Conservation (phyloP, 2,888 invertebrate species). For the Harmothoe impar region DNA sequence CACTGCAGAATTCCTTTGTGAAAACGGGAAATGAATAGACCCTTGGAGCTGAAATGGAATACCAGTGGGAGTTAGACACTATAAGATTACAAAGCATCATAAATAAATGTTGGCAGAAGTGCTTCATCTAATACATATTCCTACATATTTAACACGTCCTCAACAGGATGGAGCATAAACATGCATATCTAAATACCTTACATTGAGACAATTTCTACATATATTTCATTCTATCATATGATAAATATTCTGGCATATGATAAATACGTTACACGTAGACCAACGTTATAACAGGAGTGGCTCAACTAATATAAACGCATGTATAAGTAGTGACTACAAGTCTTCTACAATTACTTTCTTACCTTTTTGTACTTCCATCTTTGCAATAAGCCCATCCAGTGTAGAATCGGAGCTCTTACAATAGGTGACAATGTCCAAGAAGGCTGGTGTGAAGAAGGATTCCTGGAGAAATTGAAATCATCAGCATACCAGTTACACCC, state of each 20-base stretch:
- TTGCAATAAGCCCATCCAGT: conserved; percentile 9
- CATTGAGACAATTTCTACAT: not conserved
- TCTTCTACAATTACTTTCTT: not conserved
- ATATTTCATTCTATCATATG: not conserved
- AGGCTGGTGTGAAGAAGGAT: not conserved
- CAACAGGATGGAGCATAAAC: not conserved
- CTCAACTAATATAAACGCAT: not conserved
- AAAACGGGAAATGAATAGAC: conserved; percentile 83
- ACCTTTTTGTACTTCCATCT: conserved; percentile 46
- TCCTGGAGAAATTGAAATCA: conserved; percentile 11
- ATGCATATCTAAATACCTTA: not conserved
- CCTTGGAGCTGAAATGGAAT: conserved; percentile 74
- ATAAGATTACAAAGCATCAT: no score
- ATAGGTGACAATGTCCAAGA: conserved; percentile 45
- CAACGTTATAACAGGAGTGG: no score
- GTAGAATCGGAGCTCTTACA: conserved; percentile 48
- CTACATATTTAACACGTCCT: not conserved
- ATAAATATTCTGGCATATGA: not conserved
- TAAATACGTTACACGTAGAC: no score
- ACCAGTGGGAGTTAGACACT: not conserved
- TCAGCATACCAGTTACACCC: not conserved
- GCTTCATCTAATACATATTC: no score
- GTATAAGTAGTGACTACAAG: not conserved
- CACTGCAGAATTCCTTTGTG: conserved; percentile 81
- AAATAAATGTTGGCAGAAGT: no score